Conservation (phyloP, 1,140 invertebrate genomes). For the Littorina saxatilis region DNA sequence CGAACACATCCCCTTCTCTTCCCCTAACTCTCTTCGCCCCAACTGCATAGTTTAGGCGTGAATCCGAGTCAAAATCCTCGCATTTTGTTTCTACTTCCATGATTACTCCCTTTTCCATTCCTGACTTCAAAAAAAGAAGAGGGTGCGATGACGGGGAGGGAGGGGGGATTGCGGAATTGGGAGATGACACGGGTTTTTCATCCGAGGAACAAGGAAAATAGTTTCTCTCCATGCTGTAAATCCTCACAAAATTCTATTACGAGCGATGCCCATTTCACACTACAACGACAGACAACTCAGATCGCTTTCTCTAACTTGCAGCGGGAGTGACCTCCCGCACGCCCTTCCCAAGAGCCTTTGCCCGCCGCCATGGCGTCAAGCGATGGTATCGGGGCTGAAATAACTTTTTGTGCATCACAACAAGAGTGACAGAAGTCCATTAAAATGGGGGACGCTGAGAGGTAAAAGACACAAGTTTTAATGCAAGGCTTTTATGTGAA, state of each 20-base stretch:
- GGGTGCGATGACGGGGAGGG: too few species aligned
- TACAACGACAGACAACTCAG: neutral
- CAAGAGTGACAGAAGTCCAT: constrained; percentile 22
- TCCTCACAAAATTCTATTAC: constrained; percentile 1
- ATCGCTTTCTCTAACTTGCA: neutral
- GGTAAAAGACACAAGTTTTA: constrained; percentile 13
- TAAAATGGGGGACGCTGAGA: neutral
- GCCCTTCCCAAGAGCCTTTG: neutral
- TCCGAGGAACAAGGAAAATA: neutral
- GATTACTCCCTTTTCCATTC: too few species aligned
- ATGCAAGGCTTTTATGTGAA: constrained; percentile 33
- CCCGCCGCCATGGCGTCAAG: constrained; percentile 15
- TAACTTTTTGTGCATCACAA: constrained; percentile 28
- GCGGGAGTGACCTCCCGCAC: constrained; percentile 17
- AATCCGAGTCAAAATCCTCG: too few species aligned
- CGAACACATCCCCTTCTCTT: too few species aligned
- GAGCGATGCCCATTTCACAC: neutral
- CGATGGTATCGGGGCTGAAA: constrained; percentile 8
- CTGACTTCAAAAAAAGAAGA: too few species aligned
- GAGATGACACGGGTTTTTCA: too few species aligned
- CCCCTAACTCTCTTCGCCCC: too few species aligned
- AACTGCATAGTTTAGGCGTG: too few species aligned
- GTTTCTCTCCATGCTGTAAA: neutral
- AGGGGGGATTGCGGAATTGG: too few species aligned
- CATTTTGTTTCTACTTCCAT: too few species aligned